Evolutionary conservation across 2,113 vertebrate genomes (phyloP).

Genomic region (Trematocara stigmaticum): DNA sequence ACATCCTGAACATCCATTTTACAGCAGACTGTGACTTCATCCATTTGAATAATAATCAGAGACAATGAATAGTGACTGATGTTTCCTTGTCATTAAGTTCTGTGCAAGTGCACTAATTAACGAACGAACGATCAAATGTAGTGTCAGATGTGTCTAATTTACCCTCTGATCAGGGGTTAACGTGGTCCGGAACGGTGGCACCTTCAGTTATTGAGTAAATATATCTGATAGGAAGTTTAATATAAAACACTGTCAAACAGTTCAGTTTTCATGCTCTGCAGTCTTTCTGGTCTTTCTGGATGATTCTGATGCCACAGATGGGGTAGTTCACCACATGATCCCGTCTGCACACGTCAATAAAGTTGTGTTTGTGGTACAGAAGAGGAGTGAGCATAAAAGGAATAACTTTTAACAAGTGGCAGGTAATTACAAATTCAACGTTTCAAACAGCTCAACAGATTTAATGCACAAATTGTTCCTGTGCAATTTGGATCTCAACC

Average conservation of each 20-base stretch:
- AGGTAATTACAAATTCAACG: not conserved
- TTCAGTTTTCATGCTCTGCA: not conserved
- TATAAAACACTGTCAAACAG: not conserved
- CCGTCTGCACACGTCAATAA: not conserved
- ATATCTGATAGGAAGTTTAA: not conserved
- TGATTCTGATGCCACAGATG: not conserved
- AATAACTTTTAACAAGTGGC: not conserved
- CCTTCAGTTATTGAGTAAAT: not conserved
- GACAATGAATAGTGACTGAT: not conserved
- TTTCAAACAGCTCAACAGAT: not conserved
- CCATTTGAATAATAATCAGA: not conserved
- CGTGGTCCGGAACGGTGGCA: not conserved
- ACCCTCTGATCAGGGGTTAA: not conserved
- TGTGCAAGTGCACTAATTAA: not conserved
- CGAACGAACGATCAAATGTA: rapidly evolving
- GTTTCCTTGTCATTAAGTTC: not conserved
- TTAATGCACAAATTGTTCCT: not conserved
- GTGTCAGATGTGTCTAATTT: not conserved
- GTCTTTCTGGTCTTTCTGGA: not conserved
- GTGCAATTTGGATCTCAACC: not conserved
- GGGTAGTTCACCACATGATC: not conserved
- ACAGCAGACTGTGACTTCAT: not conserved
- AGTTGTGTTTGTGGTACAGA: not conserved
- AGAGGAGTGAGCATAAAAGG: not conserved
- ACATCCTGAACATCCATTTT: not conserved